These are phyloP conservation scores for Epinotia ramella DNA, from an alignment of 2,888 invertebrate genomes.

Conservation along the genomic window DNA sequence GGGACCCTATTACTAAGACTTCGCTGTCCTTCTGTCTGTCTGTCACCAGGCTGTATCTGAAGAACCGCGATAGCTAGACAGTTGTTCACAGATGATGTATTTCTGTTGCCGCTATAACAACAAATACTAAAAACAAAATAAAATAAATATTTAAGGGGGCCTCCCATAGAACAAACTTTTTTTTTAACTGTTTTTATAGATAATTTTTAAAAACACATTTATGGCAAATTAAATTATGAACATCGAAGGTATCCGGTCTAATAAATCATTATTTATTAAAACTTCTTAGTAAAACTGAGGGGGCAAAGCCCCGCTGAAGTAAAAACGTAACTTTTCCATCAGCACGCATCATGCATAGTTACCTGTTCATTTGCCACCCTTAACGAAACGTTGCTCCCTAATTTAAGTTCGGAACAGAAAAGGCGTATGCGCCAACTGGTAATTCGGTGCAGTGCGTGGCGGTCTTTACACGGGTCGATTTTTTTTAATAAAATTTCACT, in stretches of 20 bases:
- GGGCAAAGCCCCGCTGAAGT: background rate
- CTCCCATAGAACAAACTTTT: too few species aligned
- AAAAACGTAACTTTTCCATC: slow-evolving; percentile 38
- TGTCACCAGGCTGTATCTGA: too few species aligned
- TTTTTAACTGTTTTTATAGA: too few species aligned
- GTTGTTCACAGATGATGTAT: too few species aligned
- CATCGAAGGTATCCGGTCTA: background rate
- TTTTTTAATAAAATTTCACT: background rate
- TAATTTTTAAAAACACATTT: too few species aligned
- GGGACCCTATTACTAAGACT: too few species aligned
- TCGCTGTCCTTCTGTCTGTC: too few species aligned
- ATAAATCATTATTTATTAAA: slow-evolving; percentile 11
- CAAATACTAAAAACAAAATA: too few species aligned
- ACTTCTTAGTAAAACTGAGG: background rate
- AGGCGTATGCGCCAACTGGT: slow-evolving; percentile 16
- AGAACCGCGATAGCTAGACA: too few species aligned
- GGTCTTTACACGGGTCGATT: slow-evolving; percentile 18
- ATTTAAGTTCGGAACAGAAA: slow-evolving; percentile 25
- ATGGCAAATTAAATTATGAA: too few species aligned
- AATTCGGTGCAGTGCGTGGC: slow-evolving; percentile 20
- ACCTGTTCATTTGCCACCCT: slow-evolving; percentile 44
- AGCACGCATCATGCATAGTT: slow-evolving; percentile 40
- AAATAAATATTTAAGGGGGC: too few species aligned
- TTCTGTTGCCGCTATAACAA: too few species aligned
- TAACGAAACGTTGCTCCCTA: slow-evolving; percentile 36